Evolutionary conservation across 2,888 invertebrate species (phyloP), one percentile per base, ranked within the genome.

Genomic region (Xanthia icteritia): DNA sequence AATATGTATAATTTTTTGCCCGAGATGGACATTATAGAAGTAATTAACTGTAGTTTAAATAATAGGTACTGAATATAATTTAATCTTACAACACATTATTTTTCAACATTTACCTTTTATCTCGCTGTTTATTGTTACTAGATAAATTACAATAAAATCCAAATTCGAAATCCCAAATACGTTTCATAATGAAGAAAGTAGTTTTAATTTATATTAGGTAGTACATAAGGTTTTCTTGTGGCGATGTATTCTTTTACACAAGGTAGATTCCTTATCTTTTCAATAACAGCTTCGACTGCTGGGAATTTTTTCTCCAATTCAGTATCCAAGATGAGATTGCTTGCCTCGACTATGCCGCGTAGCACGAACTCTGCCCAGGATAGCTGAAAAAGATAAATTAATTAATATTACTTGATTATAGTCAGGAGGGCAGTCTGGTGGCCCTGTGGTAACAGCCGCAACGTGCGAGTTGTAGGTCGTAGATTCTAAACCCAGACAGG

Each of bases 341-440:
- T 86, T 0, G 93, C 88, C 76, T 96, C 96, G 0, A 95, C 88
- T 58, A 95, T 91, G 0, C 94, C 95, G 13, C 94, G 91, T 0
- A 96, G 88, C 31, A 95, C 81, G 81, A 96, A 95, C 82, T 96
- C 96, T 8, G 92, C 95, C 96, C 96, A 96, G 73, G 92, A 92
- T 45, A 95, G 74, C 96, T 96, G 90, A 42, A 91, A 56, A 77
- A 60, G 5, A 60, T 0, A 66, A 51, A 61, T 9, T 0, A 27
- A 36, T 48, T 5, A 20, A 8, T n/a, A 31, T 42, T n/a, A 36
- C n/a, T 64, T n/a, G 15, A 5, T 64, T 45, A 51, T 51, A 45
- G 45, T 45, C 45, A 15, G 13, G 13, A 45, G 42, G 11, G 11
- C 42, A 42, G 11, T n/a, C n/a, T 42, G 11, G 11, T 42, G 42